Conservation (phyloP, 2,797 vertebrate species). For the Hoplostethus mediterraneus region DNA sequence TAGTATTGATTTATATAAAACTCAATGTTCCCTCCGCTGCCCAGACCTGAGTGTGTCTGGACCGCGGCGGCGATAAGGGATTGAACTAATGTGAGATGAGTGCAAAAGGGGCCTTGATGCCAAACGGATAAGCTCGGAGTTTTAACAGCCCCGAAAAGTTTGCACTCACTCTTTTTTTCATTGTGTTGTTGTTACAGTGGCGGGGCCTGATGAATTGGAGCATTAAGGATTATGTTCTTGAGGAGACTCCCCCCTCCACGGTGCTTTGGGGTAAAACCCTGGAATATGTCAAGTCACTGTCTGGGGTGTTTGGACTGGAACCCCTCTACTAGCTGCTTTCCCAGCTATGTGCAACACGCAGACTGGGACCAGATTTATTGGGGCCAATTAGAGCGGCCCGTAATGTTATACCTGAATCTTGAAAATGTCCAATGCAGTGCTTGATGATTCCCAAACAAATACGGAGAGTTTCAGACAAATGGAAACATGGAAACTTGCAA, state of each 20-base stretch:
- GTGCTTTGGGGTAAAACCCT: conserved; percentile 60
- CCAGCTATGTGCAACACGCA: too few species aligned
- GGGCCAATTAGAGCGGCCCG: conserved; percentile 53
- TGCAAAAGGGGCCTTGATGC: conserved; percentile 70
- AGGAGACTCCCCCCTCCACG: conserved; percentile 36
- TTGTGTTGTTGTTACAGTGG: conserved; percentile 47
- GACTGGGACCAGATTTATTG: conserved; percentile 56
- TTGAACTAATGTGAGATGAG: conserved; percentile 76
- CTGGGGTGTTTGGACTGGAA: conserved; percentile 18
- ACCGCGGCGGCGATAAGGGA: conserved; percentile 72
- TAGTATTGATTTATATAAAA: conserved; percentile 82
- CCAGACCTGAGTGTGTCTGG: conserved; percentile 74
- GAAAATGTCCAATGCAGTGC: conserved; percentile 28
- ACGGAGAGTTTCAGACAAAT: conserved; percentile 28
- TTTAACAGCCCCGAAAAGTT: conserved; percentile 73
- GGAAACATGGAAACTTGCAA: too few species aligned
- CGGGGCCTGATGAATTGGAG: conserved; percentile 57
- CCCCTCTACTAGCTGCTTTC: too few species aligned
- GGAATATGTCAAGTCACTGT: conserved; percentile 57
- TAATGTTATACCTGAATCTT: conserved; percentile 34
- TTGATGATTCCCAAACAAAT: conserved; percentile 19
- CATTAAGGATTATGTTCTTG: conserved; percentile 68
- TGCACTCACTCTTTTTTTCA: conserved; percentile 46
- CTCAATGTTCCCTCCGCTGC: conserved; percentile 74
- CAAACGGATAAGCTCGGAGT: conserved; percentile 74